These are phyloP conservation scores for Dexiosoma caninum DNA, from an alignment of 2,888 invertebrate genomes.

Conservation along the genomic window DNA sequence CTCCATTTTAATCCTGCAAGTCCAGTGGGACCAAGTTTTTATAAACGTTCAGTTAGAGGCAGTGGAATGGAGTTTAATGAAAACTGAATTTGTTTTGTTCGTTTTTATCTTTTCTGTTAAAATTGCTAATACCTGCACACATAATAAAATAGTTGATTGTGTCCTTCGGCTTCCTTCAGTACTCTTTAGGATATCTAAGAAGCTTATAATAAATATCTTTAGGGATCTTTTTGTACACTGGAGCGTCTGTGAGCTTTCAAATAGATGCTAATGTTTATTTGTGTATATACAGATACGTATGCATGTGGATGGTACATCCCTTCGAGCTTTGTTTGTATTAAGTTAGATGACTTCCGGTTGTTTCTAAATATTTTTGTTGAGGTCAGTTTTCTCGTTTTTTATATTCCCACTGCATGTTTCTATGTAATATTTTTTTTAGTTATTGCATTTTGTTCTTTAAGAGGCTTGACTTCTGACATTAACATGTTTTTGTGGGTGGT, in stretches of 20 bases:
- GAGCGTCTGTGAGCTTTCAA: background rate
- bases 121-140: background rate
- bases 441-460: constrained; percentile 23
- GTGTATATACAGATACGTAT: background rate
- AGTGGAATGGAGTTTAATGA: constrained; percentile 30
- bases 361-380: constrained; percentile 51
- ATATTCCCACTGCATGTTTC: background rate
- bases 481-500: constrained; percentile 49
- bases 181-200: constrained; percentile 9
- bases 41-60: constrained; percentile 12
- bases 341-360: constrained; percentile 40
- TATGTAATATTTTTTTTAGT: no score
- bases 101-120: background rate
- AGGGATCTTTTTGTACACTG: background rate
- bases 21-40: constrained; percentile 17
- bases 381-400: constrained; percentile 50
- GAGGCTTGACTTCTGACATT: constrained; percentile 58
- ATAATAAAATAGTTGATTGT: background rate
- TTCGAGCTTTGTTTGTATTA: constrained; percentile 16
- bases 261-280: no score
- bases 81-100: background rate
- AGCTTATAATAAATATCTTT: constrained; percentile 29
- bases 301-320: background rate
- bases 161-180: background rate
- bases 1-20: background rate